Conservation (phyloP, 2,113 vertebrate genomes). For the Corythaeola cristata region DNA sequence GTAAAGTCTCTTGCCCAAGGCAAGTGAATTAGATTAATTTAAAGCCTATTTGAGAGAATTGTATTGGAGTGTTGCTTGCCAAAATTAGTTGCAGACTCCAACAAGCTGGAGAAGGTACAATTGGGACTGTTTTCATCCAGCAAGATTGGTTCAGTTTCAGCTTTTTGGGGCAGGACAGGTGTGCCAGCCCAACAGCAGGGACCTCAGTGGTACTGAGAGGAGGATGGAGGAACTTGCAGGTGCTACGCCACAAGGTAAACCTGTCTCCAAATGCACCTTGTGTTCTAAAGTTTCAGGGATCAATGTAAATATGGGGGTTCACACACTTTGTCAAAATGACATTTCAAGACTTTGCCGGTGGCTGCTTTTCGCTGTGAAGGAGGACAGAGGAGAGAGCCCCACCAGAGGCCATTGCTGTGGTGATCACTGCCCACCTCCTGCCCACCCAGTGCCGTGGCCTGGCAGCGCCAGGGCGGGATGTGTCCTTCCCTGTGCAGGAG, state of each 20-base stretch:
- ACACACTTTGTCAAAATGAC: background rate
- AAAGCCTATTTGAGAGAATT: background rate
- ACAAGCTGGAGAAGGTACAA: background rate
- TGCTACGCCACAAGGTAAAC: background rate
- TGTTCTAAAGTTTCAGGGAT: background rate
- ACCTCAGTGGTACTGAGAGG: rapidly evolving
- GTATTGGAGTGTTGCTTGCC: background rate
- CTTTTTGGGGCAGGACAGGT: background rate
- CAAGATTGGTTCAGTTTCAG: background rate
- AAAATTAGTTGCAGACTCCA: background rate
- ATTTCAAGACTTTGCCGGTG: background rate
- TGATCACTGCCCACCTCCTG: background rate
- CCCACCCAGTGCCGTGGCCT: background rate
- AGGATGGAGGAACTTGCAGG: rapidly evolving
- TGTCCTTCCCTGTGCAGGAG: background rate
- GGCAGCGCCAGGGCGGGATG: rapidly evolving
- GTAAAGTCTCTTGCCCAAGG: background rate
- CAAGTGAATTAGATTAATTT: background rate
- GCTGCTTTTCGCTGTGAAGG: background rate
- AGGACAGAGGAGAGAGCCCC: background rate
- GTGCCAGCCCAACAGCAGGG: background rate
- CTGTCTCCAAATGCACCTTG: rapidly evolving
- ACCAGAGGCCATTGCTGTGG: background rate
- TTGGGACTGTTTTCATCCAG: background rate
- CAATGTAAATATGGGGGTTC: background rate